Conservation (phyloP, 2,113 vertebrate species). For the Xiphophorus maculatus region DNA sequence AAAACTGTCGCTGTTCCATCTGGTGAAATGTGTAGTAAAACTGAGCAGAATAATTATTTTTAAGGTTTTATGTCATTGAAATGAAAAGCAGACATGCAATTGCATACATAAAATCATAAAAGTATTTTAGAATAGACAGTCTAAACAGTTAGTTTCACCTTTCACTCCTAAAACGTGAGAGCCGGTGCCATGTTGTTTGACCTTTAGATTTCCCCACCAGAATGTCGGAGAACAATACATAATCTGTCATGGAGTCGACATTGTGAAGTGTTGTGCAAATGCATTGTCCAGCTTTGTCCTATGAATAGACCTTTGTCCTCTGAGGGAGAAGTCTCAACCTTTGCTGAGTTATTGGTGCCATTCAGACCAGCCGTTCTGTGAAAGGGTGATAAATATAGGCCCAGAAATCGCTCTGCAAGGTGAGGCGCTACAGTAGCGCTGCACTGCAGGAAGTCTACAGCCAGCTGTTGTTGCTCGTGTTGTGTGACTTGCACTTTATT, state of each 20-base stretch:
- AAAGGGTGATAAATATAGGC: neutral
- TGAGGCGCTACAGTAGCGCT: neutral
- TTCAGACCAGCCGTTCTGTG: neutral
- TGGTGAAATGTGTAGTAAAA: too few relatives aligned
- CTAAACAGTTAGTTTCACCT: neutral
- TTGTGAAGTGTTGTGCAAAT: neutral
- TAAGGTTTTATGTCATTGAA: too few relatives aligned
- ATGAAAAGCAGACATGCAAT: too few relatives aligned
- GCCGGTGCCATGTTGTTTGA: neutral
- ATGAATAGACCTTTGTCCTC: neutral
- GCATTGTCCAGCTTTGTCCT: neutral
- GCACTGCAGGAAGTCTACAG: conserved; percentile 4
- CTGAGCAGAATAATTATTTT: too few relatives aligned
- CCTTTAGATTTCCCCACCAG: neutral
- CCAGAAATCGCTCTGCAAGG: neutral
- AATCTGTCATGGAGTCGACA: neutral
- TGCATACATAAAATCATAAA: neutral
- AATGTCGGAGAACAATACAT: neutral
- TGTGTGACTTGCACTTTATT: conserved; percentile 2
- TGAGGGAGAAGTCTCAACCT: neutral
- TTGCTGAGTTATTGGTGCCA: neutral
- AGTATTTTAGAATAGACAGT: neutral
- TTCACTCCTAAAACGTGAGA: neutral
- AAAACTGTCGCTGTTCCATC: too few relatives aligned
- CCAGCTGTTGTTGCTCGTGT: neutral